Conservation (phyloP, 2,888 invertebrate genomes). For the Reticulitermes lucifugus region DNA sequence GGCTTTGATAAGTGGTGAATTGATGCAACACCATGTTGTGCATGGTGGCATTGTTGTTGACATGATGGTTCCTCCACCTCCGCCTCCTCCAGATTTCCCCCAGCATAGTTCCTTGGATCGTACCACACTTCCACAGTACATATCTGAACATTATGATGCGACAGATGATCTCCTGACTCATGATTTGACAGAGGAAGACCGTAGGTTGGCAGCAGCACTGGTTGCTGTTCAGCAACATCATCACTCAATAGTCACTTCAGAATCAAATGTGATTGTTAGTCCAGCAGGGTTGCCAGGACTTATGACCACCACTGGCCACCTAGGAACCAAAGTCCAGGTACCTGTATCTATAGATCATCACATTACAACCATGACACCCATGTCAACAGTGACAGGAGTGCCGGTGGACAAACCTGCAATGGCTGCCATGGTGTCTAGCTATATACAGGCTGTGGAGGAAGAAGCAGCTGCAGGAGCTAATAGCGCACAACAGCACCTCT, state of each 20-base stretch:
- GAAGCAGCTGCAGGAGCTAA: constrained; percentile 51
- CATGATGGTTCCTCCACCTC: constrained; percentile 50
- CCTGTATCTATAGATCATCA: constrained; percentile 49
- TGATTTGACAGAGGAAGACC: constrained; percentile 70
- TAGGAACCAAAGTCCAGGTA: constrained; percentile 39
- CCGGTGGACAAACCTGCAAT: constrained; percentile 56
- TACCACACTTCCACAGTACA: constrained; percentile 48
- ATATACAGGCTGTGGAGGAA: constrained; percentile 58
- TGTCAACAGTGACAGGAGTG: constrained; percentile 54
- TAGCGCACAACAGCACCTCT: constrained; percentile 23
- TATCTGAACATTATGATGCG: constrained; percentile 51
- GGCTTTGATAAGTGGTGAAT: constrained; percentile 47
- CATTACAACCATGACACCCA: constrained; percentile 47
- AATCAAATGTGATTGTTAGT: constrained; percentile 53
- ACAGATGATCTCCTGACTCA: constrained; percentile 57
- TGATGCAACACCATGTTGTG: constrained; percentile 52
- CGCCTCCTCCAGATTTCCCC: constrained; percentile 46
- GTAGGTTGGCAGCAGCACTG: constrained; percentile 71
- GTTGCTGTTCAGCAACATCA: constrained; percentile 70
- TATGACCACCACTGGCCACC: constrained; percentile 27
- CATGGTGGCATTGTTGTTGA: constrained; percentile 53
- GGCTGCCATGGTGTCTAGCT: constrained; percentile 57
- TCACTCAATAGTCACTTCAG: constrained; percentile 46
- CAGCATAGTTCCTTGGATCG: constrained; percentile 44
- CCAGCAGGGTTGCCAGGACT: constrained; percentile 42